These are phyloP conservation scores for Manduca sexta DNA, from an alignment of 1,140 invertebrate species.

Conservation along the genomic window DNA sequence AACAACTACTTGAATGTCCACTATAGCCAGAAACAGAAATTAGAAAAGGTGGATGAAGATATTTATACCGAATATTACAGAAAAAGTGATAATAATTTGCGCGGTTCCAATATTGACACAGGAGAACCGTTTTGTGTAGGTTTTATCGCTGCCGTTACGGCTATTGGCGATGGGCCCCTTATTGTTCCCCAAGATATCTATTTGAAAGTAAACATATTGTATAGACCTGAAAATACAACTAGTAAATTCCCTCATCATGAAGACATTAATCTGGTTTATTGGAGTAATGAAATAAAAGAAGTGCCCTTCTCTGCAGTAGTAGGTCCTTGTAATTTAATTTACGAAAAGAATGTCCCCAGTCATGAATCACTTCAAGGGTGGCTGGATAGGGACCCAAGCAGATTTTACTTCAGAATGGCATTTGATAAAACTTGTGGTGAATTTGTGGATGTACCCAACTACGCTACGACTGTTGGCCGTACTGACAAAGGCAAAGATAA, in stretches of 20 bases:
- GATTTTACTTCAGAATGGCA: conserved; percentile 85
- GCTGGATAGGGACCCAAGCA: conserved; percentile 76
- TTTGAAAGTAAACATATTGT: conserved; percentile 81
- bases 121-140: conserved; percentile 85
- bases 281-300: conserved; percentile 81
- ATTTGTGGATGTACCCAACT: conserved; percentile 77
- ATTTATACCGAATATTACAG: conserved; percentile 87
- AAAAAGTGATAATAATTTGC: conserved; percentile 79
- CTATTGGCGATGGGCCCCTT: conserved; percentile 67
- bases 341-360: conserved; percentile 56
- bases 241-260: conserved; percentile 75
- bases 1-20: conserved; percentile 38
- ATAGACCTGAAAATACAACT: conserved; percentile 85
- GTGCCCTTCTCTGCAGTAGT: conserved; percentile 57
- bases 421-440: conserved; percentile 76
- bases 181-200: conserved; percentile 76
- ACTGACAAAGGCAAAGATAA: conserved; percentile 77
- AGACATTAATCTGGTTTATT: conserved; percentile 85
- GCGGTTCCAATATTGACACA: conserved; percentile 83
- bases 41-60: conserved; percentile 79
- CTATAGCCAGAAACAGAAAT: conserved; percentile 43
- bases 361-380: conserved; percentile 75
- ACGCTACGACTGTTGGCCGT: conserved; percentile 75
- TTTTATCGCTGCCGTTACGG: conserved; percentile 76
- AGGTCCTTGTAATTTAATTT: conserved; percentile 52